phyloP scores from a whole-genome alignment of 2,113 vertebrate species.

The Mola mola region DNA sequence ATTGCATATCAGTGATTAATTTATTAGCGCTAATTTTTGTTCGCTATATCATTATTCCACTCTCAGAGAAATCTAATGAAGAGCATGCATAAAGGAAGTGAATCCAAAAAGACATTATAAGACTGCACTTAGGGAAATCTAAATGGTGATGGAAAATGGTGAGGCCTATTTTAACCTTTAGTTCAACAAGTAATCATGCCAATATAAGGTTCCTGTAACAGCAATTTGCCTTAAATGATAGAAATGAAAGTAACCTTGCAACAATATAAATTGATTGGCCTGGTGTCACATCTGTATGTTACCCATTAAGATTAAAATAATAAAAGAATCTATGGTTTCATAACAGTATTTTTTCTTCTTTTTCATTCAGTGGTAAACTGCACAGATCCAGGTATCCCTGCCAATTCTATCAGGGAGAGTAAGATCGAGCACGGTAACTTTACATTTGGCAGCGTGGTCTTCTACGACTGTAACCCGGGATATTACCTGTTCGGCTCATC shows the following conservation, averaged over 20 bases:
- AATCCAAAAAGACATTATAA: neutral
- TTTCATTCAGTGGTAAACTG: constrained; percentile 91
- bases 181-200: constrained; percentile 19
- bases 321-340: constrained; percentile 15
- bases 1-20: constrained; percentile 7
- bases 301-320: constrained; percentile 21
- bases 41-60: too few species aligned
- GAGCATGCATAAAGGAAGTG: too few species aligned
- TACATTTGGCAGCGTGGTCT: constrained; percentile 95
- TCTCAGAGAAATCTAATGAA: too few species aligned
- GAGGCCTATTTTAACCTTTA: constrained; percentile 5
- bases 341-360: constrained; percentile 1
- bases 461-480: constrained; percentile 97
- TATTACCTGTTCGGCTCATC: constrained; percentile 96
- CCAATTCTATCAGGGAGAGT: constrained; percentile 96
- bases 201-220: neutral
- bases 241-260: constrained; percentile 18
- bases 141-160: too few species aligned
- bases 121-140: neutral
- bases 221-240: constrained; percentile 24
- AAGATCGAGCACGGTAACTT: constrained; percentile 99
- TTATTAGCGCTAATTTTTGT: too few species aligned
- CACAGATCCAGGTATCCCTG: constrained; percentile 94
- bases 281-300: constrained; percentile 15
- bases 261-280: constrained; percentile 36